Percentiles rank a stretch among this genome's conserved stretches.
Conservation (phyloP, 2,888 invertebrate genomes). For the Meandrusa payeni region DNA sequence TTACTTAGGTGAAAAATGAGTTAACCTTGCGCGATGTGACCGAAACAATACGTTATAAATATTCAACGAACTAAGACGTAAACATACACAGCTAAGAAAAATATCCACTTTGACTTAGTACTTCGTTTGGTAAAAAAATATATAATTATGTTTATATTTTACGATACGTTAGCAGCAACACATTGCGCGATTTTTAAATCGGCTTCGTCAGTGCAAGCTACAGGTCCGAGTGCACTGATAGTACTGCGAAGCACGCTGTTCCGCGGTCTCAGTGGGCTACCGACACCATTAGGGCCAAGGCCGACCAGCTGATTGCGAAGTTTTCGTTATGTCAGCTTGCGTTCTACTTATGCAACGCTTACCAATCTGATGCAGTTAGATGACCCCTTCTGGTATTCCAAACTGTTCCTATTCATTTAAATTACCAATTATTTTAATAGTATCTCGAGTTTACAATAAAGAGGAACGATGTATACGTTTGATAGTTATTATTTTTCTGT, state of each 20-base stretch:
- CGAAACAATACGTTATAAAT: slow-evolving; percentile 15
- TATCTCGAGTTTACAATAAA: no score
- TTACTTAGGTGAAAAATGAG: slow-evolving; percentile 6
- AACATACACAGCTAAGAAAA: slow-evolving; percentile 1
- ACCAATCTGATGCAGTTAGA: slow-evolving; percentile 69
- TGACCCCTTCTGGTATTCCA: slow-evolving; percentile 42
- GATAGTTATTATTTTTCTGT: no score
- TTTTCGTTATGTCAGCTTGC: slow-evolving; percentile 74
- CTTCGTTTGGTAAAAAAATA: no score
- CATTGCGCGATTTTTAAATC: slow-evolving; percentile 12
- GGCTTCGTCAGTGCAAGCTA: slow-evolving; percentile 5
- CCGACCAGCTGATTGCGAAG: slow-evolving; percentile 65
- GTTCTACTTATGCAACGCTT: slow-evolving; percentile 77
- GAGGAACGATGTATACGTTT: no score
- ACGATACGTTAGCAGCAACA: not conserved
- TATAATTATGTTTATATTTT: no score
- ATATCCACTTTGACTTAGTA: no score
- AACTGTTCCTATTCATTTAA: slow-evolving; percentile 15
- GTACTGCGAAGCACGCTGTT: slow-evolving; percentile 28
- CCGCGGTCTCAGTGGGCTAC: slow-evolving; percentile 29
- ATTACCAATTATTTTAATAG: slow-evolving; percentile 2
- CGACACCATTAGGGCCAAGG: slow-evolving; percentile 66
- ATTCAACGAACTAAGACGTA: slow-evolving; percentile 6
- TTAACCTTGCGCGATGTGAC: slow-evolving; percentile 19
- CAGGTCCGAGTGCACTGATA: slow-evolving; percentile 13